Evolutionary conservation across 2,888 invertebrate genomes (phyloP).

Genomic region (Tenthredo notha): DNA sequence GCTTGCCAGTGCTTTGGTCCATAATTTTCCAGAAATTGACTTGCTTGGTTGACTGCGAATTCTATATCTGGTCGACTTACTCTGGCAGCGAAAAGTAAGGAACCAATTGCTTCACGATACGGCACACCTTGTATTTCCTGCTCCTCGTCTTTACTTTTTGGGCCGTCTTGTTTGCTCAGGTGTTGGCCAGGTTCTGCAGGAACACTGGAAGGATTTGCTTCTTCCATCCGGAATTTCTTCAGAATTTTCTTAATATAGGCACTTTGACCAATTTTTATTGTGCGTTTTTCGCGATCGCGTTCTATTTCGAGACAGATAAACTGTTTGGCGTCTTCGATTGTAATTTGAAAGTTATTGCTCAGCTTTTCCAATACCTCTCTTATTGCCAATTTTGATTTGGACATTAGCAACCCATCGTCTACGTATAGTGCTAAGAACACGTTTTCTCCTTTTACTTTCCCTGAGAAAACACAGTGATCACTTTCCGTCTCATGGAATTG

Average conservation of each 20-base stretch:
- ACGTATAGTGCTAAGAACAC: constrained; percentile 56
- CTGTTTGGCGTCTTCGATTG: constrained; percentile 32
- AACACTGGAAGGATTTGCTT: constrained; percentile 39
- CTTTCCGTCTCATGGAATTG: constrained; percentile 17
- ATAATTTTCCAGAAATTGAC: background rate
- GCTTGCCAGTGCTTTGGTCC: constrained; percentile 52
- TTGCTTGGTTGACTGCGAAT: background rate
- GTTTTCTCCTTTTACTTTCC: background rate
- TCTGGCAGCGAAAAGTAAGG: background rate
- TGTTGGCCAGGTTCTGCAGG: constrained; percentile 48
- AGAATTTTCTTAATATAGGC: constrained; percentile 51
- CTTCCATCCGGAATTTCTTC: constrained; percentile 48
- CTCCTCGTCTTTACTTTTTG: background rate
- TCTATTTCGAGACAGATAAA: constrained; percentile 54
- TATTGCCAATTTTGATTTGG: constrained; percentile 29
- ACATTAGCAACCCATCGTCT: constrained; percentile 53
- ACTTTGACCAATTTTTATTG: constrained; percentile 39
- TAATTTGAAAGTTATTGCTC: background rate
- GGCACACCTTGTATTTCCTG: background rate
- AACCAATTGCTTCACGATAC: constrained; percentile 30
- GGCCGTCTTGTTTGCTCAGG: background rate
- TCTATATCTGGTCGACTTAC: constrained; percentile 14
- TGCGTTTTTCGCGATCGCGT: background rate
- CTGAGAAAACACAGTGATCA: constrained; percentile 42
- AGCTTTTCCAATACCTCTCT: background rate